These are phyloP conservation scores for Hypomesus transpacificus DNA, from an alignment of 2,113 vertebrate genomes.

Conservation along the genomic window DNA sequence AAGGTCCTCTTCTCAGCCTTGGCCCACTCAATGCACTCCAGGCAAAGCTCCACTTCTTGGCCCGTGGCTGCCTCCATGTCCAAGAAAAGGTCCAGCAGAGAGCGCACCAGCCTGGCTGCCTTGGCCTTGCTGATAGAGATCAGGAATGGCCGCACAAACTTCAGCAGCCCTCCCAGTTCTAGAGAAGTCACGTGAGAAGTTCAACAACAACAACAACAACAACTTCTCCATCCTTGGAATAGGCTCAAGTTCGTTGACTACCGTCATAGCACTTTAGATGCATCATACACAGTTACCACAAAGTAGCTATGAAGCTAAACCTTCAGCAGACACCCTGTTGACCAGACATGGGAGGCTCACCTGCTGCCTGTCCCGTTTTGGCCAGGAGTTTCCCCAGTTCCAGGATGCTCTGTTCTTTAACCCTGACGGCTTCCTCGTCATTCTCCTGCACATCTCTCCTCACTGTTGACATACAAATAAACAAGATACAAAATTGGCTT, in stretches of 20 bases:
- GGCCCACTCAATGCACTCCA: conserved; percentile 99
- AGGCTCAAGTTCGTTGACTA: no score
- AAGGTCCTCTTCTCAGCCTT: conserved; percentile 98
- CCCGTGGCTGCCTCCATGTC: conserved; percentile 99
- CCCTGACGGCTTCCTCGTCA: conserved; percentile 94
- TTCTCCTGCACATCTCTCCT: conserved; percentile 96
- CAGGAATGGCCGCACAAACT: conserved; percentile 95
- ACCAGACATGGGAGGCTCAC: conserved; percentile 54
- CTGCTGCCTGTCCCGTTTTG: conserved; percentile 97
- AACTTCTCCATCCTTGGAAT: no score
- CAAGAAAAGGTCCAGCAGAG: conserved; percentile 92
- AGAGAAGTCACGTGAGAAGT: conserved; percentile 9
- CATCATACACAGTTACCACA: no score
- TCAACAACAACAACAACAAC: background rate
- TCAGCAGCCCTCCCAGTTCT: conserved; percentile 97
- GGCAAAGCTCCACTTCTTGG: conserved; percentile 96
- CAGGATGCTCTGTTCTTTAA: conserved; percentile 99
- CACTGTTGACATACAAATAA: conserved; percentile 69
- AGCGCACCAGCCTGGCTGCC: conserved; percentile 92
- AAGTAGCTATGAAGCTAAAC: no score
- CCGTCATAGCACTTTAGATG: no score
- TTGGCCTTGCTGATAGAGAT: conserved; percentile 93
- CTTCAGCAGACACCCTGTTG: no score
- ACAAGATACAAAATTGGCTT: background rate
- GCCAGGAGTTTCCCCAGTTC: conserved; percentile 92